These are phyloP conservation scores for Callocephalon fimbriatum DNA, from an alignment of 2,113 vertebrate genomes.

Conservation along the genomic window DNA sequence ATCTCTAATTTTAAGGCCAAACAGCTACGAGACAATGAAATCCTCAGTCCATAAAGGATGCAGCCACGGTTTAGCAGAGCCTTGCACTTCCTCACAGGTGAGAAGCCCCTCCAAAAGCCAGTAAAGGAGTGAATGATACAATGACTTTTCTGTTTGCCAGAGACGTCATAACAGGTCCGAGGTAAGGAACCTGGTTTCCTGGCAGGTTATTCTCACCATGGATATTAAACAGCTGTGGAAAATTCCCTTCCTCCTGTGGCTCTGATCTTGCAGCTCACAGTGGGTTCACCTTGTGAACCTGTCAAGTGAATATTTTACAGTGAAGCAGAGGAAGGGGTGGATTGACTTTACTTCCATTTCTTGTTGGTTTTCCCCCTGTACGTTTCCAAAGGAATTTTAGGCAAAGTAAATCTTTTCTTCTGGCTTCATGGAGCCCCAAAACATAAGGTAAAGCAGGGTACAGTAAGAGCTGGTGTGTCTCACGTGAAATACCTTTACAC, in stretches of 20 bases:
- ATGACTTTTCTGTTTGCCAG: not conserved
- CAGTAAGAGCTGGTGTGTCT: not conserved
- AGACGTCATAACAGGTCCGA: not conserved
- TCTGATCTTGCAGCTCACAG: not conserved
- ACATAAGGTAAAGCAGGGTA: not conserved
- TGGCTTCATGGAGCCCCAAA: not conserved
- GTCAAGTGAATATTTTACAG: not conserved
- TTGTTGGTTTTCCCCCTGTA: not conserved
- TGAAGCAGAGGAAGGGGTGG: not conserved
- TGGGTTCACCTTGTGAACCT: not conserved
- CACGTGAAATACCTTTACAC: not conserved
- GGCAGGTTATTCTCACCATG: not conserved
- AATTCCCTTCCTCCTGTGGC: not conserved
- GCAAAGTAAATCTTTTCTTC: not conserved
- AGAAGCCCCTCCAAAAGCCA: not conserved
- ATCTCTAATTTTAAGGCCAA: not conserved
- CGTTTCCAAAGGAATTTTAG: not conserved
- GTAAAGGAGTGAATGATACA: accelerated
- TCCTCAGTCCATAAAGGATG: not conserved
- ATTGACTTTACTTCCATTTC: not conserved
- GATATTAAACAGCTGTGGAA: not conserved
- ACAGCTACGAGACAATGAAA: not conserved
- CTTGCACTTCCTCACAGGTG: not conserved
- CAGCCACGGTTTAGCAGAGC: not conserved
- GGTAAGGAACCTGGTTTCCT: not conserved